A percentile compares a stretch with the other conserved stretches of the same genome.
Evolutionary conservation across 2,113 vertebrate species (phyloP).

Genomic region (Castor canadensis): DNA sequence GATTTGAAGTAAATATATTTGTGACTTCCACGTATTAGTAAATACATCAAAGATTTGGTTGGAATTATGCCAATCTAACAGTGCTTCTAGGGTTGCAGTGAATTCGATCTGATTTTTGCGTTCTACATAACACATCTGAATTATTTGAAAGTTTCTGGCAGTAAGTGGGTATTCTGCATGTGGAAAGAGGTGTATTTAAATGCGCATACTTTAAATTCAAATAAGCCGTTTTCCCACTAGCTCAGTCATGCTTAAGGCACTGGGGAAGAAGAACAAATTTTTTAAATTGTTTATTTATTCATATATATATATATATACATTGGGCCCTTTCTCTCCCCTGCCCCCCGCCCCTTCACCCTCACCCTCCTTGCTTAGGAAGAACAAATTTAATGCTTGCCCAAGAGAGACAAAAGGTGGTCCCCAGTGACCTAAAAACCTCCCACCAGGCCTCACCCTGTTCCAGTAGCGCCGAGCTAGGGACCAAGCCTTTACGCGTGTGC

Average conservation of each 20-base stretch:
- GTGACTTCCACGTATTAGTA: not conserved
- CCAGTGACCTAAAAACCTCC: too few relatives aligned
- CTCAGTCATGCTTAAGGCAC: not conserved
- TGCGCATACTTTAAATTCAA: slow-evolving; percentile 10
- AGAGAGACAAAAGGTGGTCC: not conserved
- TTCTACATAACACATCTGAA: not conserved
- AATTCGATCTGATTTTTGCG: not conserved
- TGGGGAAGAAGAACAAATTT: not conserved
- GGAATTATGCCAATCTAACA: not conserved
- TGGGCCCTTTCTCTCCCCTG: too few relatives aligned
- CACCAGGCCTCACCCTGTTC: too few relatives aligned
- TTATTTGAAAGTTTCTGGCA: not conserved
- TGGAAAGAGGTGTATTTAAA: not conserved
- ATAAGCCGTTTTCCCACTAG: not conserved
- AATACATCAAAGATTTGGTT: not conserved
- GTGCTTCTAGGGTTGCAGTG: not conserved
- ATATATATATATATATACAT: too few relatives aligned
- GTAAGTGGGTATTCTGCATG: not conserved
- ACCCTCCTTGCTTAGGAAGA: too few relatives aligned
- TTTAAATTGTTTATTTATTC: too few relatives aligned
- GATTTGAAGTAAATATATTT: not conserved
- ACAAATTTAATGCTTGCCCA: not conserved
- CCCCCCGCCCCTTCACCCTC: too few relatives aligned
- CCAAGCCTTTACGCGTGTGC: not conserved
- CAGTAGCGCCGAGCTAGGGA: too few relatives aligned